These are phyloP conservation scores for Harpalus rufipes DNA, from an alignment of 2,888 invertebrate species.

Conservation along the genomic window DNA sequence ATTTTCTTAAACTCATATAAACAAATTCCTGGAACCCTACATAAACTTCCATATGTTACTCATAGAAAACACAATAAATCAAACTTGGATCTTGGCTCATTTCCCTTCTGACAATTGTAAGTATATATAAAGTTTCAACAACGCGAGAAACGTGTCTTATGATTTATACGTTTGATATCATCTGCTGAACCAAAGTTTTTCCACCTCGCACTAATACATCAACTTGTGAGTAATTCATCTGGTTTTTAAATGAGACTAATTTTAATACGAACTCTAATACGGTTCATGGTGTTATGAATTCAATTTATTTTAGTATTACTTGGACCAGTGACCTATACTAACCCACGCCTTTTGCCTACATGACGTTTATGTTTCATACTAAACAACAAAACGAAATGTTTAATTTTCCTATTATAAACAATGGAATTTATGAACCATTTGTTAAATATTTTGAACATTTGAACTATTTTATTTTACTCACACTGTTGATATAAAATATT, in stretches of 20 bases:
- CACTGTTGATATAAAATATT: neutral
- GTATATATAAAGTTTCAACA: neutral
- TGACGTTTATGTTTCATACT: neutral
- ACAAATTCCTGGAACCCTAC: neutral
- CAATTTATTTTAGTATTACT: slow-evolving; percentile 7
- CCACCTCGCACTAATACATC: neutral
- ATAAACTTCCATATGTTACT: neutral
- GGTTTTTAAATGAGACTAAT: slow-evolving; percentile 11
- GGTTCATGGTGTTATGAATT: slow-evolving; percentile 31
- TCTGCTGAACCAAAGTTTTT: neutral
- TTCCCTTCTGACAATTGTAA: neutral
- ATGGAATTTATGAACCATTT: neutral
- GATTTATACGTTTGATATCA: neutral
- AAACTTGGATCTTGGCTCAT: neutral
- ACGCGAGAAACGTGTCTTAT: neutral
- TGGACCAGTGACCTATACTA: slow-evolving; percentile 40
- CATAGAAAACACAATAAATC: neutral
- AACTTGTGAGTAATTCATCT: neutral
- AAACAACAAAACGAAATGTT: slow-evolving; percentile 11
- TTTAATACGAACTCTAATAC: slow-evolving; percentile 8
- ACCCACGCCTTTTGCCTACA: neutral
- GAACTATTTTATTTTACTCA: neutral
- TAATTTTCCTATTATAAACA: neutral
- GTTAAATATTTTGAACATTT: neutral
- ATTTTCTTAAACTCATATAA: neutral